Base-by-base conservation (phyloP, 1,140 invertebrate species). In the Phymorhynchus buccinoides region DNA sequence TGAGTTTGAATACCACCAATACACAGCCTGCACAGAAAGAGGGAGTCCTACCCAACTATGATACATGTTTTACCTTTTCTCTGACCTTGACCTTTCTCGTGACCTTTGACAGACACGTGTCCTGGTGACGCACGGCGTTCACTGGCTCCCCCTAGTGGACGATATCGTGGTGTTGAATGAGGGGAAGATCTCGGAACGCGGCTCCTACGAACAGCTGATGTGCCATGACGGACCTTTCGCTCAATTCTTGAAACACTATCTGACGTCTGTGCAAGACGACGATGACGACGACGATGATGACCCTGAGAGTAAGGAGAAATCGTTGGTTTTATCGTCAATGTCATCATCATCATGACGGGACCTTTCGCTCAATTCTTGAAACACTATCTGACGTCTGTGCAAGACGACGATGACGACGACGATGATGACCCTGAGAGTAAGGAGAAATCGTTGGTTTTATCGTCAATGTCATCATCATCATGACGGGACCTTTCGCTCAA, bases 111-210 rank as follows among this genome's bases (percentile, higher is more conserved):
- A 90, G 88, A 91, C 90, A 16, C 87, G 92, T 37, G 86, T 94
- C 68, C 87, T 93, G 79, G 92, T 92, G 0, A 94, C 93, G 12
- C 92, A 94, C 73, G 91, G 90, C 37, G 77, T 93, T 7, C 90
- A 91, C 37, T 88, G 91, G 86, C 87, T 94, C 32, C 90, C 91
- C 2, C 84, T 92, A 44, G 90, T 93, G 41, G 93, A 94, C 85
- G 79, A 85, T 30, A 92, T 94, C 44, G 80, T 91, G 30, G 90
- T 93, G 14, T 83, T 94, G 83, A 86, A 84, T 1, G 88, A 91
- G 73, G 93, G 93, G 1, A 39, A 39, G 6, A 91, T 93, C 35
- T 79, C 79, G n/a, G 92, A 93, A 83, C 84, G 71, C 35, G 93
- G 93, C 22, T 90, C 87, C 48, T 93, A 92, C 78, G 83, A 90